A percentile compares a stretch with the other conserved stretches of the same genome.
Evolutionary conservation across 2,888 invertebrate genomes (phyloP).

Genomic region (Aspidiotus destructor): DNA sequence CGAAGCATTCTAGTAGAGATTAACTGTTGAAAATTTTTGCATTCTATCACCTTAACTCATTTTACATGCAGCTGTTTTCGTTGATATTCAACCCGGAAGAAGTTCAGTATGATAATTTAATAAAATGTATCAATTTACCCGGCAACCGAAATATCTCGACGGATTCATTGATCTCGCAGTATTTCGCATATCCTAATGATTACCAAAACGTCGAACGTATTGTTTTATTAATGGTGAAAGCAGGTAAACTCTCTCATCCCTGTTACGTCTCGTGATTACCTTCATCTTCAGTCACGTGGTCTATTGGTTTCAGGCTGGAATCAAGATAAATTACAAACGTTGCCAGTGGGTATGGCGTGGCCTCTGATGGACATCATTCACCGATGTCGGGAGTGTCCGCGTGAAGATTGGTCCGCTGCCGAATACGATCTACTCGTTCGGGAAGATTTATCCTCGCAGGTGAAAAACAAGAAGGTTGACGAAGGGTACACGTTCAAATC

Average conservation of each 20-base stretch:
- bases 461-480: conserved; percentile 18
- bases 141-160: neutral
- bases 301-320: conserved; percentile 25
- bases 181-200: conserved; percentile 18
- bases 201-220: conserved; percentile 22
- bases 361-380: conserved; percentile 60
- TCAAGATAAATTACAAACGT: conserved; percentile 34
- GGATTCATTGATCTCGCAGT: conserved; percentile 21
- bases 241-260: conserved; percentile 10
- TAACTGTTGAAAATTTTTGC: too few species aligned
- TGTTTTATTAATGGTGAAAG: conserved; percentile 17
- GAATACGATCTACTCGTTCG: conserved; percentile 63
- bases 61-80: conserved; percentile 29
- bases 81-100: conserved; percentile 27
- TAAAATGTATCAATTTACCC: conserved; percentile 29
- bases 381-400: conserved; percentile 59
- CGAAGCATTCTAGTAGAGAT: neutral
- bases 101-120: conserved; percentile 16
- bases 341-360: conserved; percentile 51
- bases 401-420: conserved; percentile 59
- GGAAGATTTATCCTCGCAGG: conserved; percentile 54
- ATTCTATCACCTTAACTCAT: neutral
- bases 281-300: too few species aligned
- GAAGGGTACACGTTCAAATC: conserved; percentile 8
- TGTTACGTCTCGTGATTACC: too few species aligned